Conservation (phyloP, 2,797 vertebrate genomes). For the Apogon talboti region DNA sequence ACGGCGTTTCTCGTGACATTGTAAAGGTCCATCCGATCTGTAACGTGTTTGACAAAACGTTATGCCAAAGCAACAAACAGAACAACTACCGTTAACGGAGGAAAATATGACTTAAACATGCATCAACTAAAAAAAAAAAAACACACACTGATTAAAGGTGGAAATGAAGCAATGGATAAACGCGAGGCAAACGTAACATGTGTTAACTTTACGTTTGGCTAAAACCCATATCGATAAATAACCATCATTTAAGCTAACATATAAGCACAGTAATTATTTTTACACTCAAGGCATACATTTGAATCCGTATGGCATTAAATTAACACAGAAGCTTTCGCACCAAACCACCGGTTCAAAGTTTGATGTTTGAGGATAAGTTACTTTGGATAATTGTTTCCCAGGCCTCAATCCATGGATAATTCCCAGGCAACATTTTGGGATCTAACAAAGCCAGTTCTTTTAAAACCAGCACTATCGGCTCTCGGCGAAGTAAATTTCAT, state of each 20-base stretch:
- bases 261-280: background rate
- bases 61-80: background rate
- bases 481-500: slow-evolving; percentile 6
- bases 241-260: background rate
- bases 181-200: slow-evolving; percentile 15
- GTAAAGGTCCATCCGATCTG: slow-evolving; percentile 21
- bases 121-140: no score
- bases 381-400: slow-evolving; percentile 79
- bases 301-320: background rate
- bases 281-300: background rate
- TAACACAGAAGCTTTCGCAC: background rate
- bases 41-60: slow-evolving; percentile 10
- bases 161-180: background rate
- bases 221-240: slow-evolving; percentile 11
- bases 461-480: background rate
- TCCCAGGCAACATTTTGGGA: slow-evolving; percentile 67
- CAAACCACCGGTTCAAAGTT: slow-evolving; percentile 1
- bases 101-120: background rate
- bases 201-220: slow-evolving; percentile 34
- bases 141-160: background rate
- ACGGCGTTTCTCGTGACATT: background rate
- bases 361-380: slow-evolving; percentile 52
- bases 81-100: background rate
- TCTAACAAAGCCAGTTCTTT: slow-evolving; percentile 10
- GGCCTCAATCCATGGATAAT: slow-evolving; percentile 82